Percentiles rank a stretch among this genome's conserved stretches.
Conservation (phyloP, 2,888 invertebrate genomes). For the Blastobasis lacticolella region DNA sequence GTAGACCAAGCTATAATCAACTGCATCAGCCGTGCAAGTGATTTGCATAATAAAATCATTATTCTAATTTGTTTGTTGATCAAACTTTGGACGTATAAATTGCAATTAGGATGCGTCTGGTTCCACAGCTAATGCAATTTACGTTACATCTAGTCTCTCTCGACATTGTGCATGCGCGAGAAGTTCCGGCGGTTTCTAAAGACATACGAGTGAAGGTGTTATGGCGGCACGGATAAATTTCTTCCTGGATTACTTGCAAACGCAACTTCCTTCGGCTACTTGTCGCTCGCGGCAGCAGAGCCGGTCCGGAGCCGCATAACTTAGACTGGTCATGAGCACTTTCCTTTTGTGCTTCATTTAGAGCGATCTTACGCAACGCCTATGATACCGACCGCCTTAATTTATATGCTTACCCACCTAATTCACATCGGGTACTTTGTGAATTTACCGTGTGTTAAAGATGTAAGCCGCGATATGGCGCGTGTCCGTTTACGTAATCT, state of each 20-base stretch:
- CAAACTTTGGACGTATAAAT: no score
- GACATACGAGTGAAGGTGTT: slow-evolving; percentile 1
- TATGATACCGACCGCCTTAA: slow-evolving; percentile 22
- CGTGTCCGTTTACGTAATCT: slow-evolving; percentile 11
- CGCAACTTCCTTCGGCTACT: slow-evolving; percentile 6
- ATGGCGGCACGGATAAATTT: slow-evolving; percentile 3
- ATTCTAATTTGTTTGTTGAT: no score
- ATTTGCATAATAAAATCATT: no score
- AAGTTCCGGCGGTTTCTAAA: no score
- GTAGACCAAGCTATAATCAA: no score
- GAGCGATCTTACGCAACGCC: slow-evolving; percentile 32
- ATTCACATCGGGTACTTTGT: slow-evolving; percentile 24
- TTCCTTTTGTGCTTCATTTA: slow-evolving; percentile 44
- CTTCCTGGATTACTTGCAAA: slow-evolving; percentile 5
- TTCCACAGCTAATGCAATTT: no score
- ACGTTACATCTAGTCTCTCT: no score
- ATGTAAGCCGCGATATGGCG: slow-evolving; percentile 14
- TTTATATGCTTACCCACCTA: slow-evolving; percentile 18
- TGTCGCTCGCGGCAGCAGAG: slow-evolving; percentile 3
- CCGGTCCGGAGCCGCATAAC: slow-evolving; percentile 13
- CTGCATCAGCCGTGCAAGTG: no score
- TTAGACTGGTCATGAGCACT: slow-evolving; percentile 19
- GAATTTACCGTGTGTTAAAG: slow-evolving; percentile 21
- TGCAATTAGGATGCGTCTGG: no score
- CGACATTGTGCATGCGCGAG: no score